Base-by-base conservation (phyloP, 2,888 invertebrate genomes). In the Idaea straminata region DNA sequence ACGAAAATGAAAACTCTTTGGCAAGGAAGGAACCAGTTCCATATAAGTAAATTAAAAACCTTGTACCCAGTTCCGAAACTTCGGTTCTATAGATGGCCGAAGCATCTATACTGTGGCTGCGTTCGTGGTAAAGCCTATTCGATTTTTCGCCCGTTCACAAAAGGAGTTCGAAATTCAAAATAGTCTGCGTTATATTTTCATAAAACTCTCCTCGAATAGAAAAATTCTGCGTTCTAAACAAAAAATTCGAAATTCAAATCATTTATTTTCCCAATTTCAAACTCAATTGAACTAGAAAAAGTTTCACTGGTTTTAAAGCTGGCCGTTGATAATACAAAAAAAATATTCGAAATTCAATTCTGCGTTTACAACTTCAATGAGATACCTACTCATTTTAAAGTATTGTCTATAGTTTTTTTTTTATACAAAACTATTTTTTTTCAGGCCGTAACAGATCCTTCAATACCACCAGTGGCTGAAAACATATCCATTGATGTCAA, bases 381-480 rank as follows among this genome's bases (percentile, higher is more conserved):
- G n/a, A n/a, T n/a, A n/a, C n/a, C n/a, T n/a, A n/a, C n/a, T n/a
- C n/a, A n/a, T n/a, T n/a, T n/a, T n/a, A n/a, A n/a, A n/a, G n/a
- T 25, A 25, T 25, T 25, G 25, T 25, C 25, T 25, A 25, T 25
- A 25, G 25, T 25, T 25, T 25, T 58, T 35, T 38, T 6, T 7
- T 35, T 64, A 35, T 92, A 47, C 94, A 93, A 88, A 94, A 91
- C 92, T 59, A 93, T 93, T 88, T 94, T 91, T 74, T 94, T 93
- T 77, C 95, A 95, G 93, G 96, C 96, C 2, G 95, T 95, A 75
- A 96, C 96, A 70, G 96, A 95, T 78, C 95, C 95, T 25, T 92
- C 95, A 64, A 95, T 95, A 74, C 92, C 94, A 5, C 96, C 96
- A 0, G 92, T 95, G 13, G 94, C 95, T 0, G 94, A 95, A 68